Evolutionary conservation across 2,113 vertebrate genomes (phyloP).

Genomic region (Menidia beryllina): DNA sequence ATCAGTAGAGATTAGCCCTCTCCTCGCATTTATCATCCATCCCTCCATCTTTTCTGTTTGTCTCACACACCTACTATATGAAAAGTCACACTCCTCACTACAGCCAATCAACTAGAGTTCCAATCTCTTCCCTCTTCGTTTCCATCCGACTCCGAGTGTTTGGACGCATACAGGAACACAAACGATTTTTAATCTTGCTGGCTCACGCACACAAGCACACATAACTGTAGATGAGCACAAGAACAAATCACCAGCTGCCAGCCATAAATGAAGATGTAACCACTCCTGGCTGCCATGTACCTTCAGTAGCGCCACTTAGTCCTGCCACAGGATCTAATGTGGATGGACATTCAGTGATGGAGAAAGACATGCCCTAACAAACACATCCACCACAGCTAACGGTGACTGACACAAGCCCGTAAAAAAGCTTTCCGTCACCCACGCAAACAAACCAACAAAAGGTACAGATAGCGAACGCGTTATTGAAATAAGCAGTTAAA

Average conservation of each 20-base stretch:
- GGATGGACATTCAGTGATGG: slow-evolving; percentile 72
- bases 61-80: slow-evolving; percentile 3
- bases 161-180: slow-evolving; percentile 31
- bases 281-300: slow-evolving; percentile 63
- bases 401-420: slow-evolving; percentile 53
- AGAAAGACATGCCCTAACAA: slow-evolving; percentile 64
- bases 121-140: slow-evolving; percentile 62
- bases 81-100: slow-evolving; percentile 22
- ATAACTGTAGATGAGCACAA: slow-evolving; percentile 43
- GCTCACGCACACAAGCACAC: neutral
- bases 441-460: neutral
- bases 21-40: slow-evolving; percentile 47
- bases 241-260: slow-evolving; percentile 72
- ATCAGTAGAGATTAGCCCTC: slow-evolving; percentile 68
- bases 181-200: neutral
- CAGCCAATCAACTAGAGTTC: slow-evolving; percentile 51
- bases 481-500: neutral
- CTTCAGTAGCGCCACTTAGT: slow-evolving; percentile 71
- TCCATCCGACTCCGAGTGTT: slow-evolving; percentile 26
- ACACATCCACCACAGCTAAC: slow-evolving; percentile 65
- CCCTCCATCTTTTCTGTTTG: slow-evolving; percentile 35
- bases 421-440: slow-evolving; percentile 13
- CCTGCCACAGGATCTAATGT: slow-evolving; percentile 71
- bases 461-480: neutral
- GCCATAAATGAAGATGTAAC: slow-evolving; percentile 75